These are phyloP conservation scores for Heliocidaris erythrogramma DNA, from an alignment of 35 echinoderm and acorn worm genomes.

Conservation along the genomic window DNA sequence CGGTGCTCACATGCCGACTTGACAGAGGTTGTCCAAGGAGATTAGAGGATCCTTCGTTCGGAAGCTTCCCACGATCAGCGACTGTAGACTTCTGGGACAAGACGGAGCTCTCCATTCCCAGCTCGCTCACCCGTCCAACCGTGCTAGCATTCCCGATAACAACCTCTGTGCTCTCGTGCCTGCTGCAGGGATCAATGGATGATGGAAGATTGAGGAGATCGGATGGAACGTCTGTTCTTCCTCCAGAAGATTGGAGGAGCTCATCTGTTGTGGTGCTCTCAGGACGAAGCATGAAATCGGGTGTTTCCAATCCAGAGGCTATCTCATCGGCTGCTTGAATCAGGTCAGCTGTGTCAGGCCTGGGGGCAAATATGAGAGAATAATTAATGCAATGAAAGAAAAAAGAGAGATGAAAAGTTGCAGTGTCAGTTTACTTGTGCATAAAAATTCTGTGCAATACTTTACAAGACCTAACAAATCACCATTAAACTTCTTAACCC, in stretches of 20 bases:
- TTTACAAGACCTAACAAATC: no score
- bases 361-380: conserved; percentile 39
- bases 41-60: neutral
- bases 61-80: neutral
- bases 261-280: conserved; percentile 76
- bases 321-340: conserved; percentile 59
- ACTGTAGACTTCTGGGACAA: conserved; percentile 23
- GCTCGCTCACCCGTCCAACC: neutral
- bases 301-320: neutral
- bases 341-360: conserved; percentile 78
- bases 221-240: neutral
- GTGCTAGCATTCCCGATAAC: conserved; percentile 25
- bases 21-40: conserved; percentile 7
- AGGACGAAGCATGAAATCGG: conserved; percentile 14
- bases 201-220: neutral
- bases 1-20: conserved; percentile 50
- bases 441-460: no score
- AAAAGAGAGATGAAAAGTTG: no score
- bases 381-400: neutral
- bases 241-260: conserved; percentile 40
- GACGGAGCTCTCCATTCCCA: neutral
- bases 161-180: conserved; percentile 55
- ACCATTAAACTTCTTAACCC: no score
- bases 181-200: conserved; percentile 14
- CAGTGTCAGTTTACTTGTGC: no score